Evolutionary conservation across 2,888 invertebrate genomes (phyloP), one percentile per base, ranked within the genome.

Genomic region (Altica lythri): DNA sequence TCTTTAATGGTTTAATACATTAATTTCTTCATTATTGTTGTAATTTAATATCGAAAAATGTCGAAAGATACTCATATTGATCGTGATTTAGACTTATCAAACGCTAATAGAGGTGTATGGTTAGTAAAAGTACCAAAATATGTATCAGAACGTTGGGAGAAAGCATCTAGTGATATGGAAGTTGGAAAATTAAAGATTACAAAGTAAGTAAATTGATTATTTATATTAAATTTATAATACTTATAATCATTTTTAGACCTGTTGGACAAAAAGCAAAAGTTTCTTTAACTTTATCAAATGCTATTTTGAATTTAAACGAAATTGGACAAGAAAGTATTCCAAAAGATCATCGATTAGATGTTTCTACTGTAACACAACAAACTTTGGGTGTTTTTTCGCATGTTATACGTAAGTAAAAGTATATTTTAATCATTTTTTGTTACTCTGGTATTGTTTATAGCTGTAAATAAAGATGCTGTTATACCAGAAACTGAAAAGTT

Each of bases 51-150:
- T 9, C 30, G 2, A 55, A 68, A 63, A 53, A 72, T 72, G 72
- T 70, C 72, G 5, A 70, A 68, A 64, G 70, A 72, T 34, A 63
- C 81, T 45, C 86, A 88, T 62, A 81, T 85, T 43, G 90, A 90
- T 70, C 83, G 86, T 61, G 90, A 91, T 75, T 80, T 96, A 60
- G 95, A 96, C 79, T 80, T 94, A 46, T 88, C 90, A 12, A 92
- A 94, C 74, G 89, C 92, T 12, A 88, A 89, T 12, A 83, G 95
- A 68, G 95, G 95, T 55, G 93, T 97, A 8, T 97, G 97, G 97
- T 82, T 97, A 4, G 97, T 97, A 0, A 97, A 97, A 79, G 89
- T 90, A 6, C 97, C 97, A 1, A 97, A 97, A 79, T 97, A 97
- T 75, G 88, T 97, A 65, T 92, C 95, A 3, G 92, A 91, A 68